A percentile compares a stretch with the other conserved stretches of the same genome.
Evolutionary conservation across 2,888 invertebrate genomes (phyloP).

Genomic region (Agrochola macilenta): DNA sequence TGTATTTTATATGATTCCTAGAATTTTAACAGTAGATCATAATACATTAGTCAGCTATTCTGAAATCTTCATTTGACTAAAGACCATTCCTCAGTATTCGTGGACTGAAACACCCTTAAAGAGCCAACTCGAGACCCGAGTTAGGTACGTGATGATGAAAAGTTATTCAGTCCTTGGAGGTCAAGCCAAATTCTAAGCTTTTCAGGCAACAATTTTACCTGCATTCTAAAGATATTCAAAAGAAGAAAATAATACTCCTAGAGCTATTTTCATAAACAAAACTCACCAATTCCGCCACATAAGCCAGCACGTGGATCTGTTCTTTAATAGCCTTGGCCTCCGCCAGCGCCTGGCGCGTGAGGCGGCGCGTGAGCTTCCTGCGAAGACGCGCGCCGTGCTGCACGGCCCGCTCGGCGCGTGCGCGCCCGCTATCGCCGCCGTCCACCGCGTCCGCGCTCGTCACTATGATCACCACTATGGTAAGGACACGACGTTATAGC

Average conservation of each 20-base stretch:
- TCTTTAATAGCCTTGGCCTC: constrained; percentile 95
- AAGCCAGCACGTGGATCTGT: constrained; percentile 94
- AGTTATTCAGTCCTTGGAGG: background rate
- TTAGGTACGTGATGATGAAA: no score
- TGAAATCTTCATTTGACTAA: background rate
- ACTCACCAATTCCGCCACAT: constrained; percentile 94
- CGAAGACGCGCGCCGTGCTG: constrained; percentile 95
- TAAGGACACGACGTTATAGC: constrained; percentile 62
- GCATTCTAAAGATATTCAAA: background rate
- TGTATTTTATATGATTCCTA: background rate
- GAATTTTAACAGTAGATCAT: background rate
- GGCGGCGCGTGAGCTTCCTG: constrained; percentile 93
- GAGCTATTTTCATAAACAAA: background rate
- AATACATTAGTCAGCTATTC: background rate
- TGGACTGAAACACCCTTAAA: background rate
- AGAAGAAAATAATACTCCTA: background rate
- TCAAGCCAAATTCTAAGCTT: background rate
- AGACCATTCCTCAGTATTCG: background rate
- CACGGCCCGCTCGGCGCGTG: constrained; percentile 93
- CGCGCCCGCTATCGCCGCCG: constrained; percentile 79
- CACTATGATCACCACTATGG: constrained; percentile 87
- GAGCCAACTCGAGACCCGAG: no score
- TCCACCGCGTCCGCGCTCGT: constrained; percentile 80
- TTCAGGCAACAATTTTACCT: background rate
- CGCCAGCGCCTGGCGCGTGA: constrained; percentile 94